Base-by-base conservation (phyloP, 64 coral and sea anemone genomes). In the Catalaphyllia jardinei region DNA sequence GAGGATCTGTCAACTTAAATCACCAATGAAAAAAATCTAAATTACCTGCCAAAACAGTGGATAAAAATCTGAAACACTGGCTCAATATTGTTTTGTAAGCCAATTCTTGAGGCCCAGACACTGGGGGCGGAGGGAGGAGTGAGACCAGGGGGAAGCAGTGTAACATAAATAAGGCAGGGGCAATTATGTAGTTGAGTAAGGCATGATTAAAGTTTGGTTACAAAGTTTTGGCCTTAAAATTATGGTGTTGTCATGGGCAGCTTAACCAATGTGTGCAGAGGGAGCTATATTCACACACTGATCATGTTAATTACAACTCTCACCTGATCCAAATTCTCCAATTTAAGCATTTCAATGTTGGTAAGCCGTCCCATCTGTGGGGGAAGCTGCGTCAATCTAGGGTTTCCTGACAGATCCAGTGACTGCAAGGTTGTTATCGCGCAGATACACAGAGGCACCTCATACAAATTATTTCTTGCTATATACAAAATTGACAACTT, bases 271-370 rank as follows among this genome's bases (percentile, higher is more conserved):
- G 3, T 46, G 42, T 46, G 42, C 42, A 46, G 42, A 46, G 7
- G 42, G 42, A 46, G 5, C 42, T 5, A 46, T 5, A 46, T 46
- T 46, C 42, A 46, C 7, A 46, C 42, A 46, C 6, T 46, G 42
- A 46, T 5, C 49, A 46, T 24, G 1, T 77, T 42, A 22, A 38
- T 46, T 38, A 61, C 20, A 67, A 4, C 15, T 42, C 88, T 78
- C 52, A 98, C 96, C 96, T 98, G 96, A 74, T 98, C 96, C 57
- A 98, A 78, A 79, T 98, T 93, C 8, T 95, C 62, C 18, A 98
- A 74, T 24, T 62, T 94, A 17, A 98, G 54, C 50, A 59, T 74
- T 49, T 15, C 60, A 75, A 98, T 95, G 28, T 98, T 95, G 39
- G 54, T 93, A 22, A 98, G 72, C 71, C 79, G 93, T 73, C 96